phyloP scores from a whole-genome alignment of 2,797 vertebrate genomes.

The Artibeus lituratus region DNA sequence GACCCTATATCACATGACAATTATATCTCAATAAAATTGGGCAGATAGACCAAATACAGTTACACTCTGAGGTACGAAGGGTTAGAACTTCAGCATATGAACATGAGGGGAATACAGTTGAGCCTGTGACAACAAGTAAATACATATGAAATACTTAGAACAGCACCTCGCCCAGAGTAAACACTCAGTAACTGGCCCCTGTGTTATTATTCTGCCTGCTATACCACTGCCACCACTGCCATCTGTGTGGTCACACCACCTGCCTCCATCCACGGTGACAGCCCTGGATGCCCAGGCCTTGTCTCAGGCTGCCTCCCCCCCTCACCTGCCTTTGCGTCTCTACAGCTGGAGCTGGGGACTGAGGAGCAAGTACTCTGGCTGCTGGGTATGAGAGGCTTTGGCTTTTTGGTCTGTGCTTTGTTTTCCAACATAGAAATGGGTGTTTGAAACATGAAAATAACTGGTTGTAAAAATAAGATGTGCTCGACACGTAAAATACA shows the following conservation, averaged over 20 bases:
- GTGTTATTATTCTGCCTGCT: not conserved
- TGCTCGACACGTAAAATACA: not conserved
- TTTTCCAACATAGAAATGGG: not conserved
- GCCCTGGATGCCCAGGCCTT: not conserved
- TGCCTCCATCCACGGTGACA: accelerated
- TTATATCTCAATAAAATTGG: not conserved
- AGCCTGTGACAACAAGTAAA: not conserved
- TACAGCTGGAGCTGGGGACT: accelerated
- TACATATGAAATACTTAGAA: not conserved
- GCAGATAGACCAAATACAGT: not conserved
- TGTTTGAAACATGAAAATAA: not conserved
- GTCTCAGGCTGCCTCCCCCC: too few species aligned
- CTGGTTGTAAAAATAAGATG: not conserved
- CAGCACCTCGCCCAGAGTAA: not conserved
- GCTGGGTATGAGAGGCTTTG: accelerated
- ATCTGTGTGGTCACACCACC: not conserved
- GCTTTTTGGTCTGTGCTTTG: not conserved
- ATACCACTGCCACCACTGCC: not conserved
- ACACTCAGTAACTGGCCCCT: too few species aligned
- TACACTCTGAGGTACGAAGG: not conserved
- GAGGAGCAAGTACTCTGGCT: too few species aligned
- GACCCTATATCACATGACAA: not conserved
- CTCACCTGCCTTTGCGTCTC: not conserved
- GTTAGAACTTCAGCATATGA: not conserved
- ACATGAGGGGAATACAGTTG: too few species aligned